These are phyloP conservation scores for Mesodorylaimus sp. DNA, from an alignment of 2,888 invertebrate species.

Conservation along the genomic window DNA sequence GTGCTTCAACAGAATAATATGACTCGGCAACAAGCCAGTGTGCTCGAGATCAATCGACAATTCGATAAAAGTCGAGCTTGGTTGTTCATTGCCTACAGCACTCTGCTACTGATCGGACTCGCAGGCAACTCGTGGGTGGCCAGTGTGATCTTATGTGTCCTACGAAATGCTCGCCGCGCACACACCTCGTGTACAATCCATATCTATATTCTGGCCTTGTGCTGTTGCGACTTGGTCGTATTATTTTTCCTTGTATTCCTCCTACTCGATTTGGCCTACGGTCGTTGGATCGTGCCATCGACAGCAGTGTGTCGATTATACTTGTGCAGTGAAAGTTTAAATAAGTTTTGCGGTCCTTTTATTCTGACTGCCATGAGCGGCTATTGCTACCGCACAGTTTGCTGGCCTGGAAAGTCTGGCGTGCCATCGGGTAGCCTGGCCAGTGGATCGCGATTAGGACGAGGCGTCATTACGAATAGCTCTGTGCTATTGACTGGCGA, in stretches of 20 bases:
- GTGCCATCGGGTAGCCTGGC: too few species aligned
- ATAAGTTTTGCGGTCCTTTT: background rate
- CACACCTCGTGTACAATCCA: background rate
- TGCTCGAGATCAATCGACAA: too few species aligned
- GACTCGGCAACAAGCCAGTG: too few species aligned
- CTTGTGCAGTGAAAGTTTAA: background rate
- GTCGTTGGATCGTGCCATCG: background rate
- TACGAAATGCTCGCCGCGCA: background rate
- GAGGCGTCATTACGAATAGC: too few species aligned
- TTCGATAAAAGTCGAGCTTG: too few species aligned
- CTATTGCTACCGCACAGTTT: background rate
- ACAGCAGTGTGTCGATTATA: background rate
- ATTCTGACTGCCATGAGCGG: background rate
- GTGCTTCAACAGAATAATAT: too few species aligned
- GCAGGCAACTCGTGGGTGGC: background rate
- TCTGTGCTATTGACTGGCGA: too few species aligned
- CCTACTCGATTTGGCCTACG: background rate
- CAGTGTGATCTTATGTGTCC: background rate
- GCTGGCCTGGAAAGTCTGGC: too few species aligned
- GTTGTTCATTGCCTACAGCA: background rate
- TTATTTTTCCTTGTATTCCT: background rate
- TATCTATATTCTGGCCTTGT: background rate
- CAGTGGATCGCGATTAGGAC: too few species aligned
- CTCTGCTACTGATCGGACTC: background rate
- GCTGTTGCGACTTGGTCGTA: background rate